Base-by-base conservation (phyloP, 2,888 invertebrate genomes). In the Metallyticus violacea region DNA sequence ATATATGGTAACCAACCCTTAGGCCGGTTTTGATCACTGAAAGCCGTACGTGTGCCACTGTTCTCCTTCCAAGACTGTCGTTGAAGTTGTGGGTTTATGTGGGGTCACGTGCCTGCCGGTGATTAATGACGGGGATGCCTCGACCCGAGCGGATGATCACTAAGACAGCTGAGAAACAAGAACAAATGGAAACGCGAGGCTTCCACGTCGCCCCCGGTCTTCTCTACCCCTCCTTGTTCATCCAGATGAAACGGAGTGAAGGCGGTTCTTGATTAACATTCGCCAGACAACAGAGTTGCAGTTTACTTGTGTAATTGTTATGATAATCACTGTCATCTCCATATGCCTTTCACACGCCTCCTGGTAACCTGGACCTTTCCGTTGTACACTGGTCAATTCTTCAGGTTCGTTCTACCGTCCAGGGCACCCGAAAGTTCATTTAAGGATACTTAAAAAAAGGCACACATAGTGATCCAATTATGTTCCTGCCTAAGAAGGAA, bases 1-100 rank as follows among this genome's bases (percentile, higher is more conserved):
- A 30, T 30, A 15, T 15, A 1, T 62, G 15, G 40, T 4, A 62
- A 62, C 9, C 15, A 62, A 62, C 9, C 40, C 40, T 62, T 62
- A 62, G 40, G 40, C 40, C 40, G 40, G 40, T 62, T 62, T 62
- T 62, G 40, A 62, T 62, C 40, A 1, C 2, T 22, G 40, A 6
- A 40, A 40, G 5, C 1, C n/a, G n/a, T n/a, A n/a, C n/a, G n/a
- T n/a, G n/a, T n/a, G n/a, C n/a, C n/a, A n/a, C n/a, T n/a, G n/a
- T n/a, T n/a, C n/a, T n/a, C n/a, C 40, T 40, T 15, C 9, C 40
- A 62, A 62, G 40, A 62, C 40, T 62, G 40, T 62, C 40, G 40
- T 62, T 62, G 7, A 77, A 83, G 77, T 83, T 83, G 83, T n/a
- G 77, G 83, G 83, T 83, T 83, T 83, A 83, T 83, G 77, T 77